Conservation (phyloP, 1,140 invertebrate species). For the Meteorus sp. region DNA sequence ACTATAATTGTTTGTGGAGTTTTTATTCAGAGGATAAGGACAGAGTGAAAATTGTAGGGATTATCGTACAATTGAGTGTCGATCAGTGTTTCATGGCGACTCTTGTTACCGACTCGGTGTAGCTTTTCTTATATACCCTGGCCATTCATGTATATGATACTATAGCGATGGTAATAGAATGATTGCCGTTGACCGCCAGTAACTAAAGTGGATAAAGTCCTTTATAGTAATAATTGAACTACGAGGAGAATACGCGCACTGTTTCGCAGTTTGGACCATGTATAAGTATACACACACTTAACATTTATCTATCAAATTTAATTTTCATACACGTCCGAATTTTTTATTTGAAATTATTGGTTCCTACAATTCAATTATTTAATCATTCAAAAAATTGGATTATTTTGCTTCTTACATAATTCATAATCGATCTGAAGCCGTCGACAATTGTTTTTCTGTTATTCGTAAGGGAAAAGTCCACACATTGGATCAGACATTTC, state of each 20-base stretch:
- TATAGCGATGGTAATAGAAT: conserved; percentile 53
- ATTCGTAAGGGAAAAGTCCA: no score
- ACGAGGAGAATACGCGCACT: conserved; percentile 40
- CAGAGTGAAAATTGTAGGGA: no score
- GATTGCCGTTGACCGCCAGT: conserved; percentile 47
- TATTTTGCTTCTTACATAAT: no score
- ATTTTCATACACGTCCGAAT: neutral
- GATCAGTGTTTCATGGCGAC: conserved; percentile 43
- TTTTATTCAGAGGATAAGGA: no score
- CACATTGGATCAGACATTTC: no score
- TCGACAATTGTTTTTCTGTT: no score
- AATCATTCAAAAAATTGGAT: neutral
- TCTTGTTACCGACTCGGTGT: conserved; percentile 37
- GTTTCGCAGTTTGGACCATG: conserved; percentile 34
- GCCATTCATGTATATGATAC: conserved; percentile 54
- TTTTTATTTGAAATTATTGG: no score
- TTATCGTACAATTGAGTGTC: no score
- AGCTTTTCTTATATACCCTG: conserved; percentile 53
- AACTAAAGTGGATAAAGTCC: conserved; percentile 57
- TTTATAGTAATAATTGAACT: conserved; percentile 51
- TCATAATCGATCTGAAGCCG: no score
- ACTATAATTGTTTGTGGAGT: neutral
- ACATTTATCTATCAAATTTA: conserved; percentile 19
- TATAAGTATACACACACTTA: no score
- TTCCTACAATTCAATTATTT: no score